A percentile compares a stretch with the other conserved stretches of the same genome.
phyloP scores from a whole-genome alignment of 35 echinoderm and acorn worm species.

The Ophiothrix spiculata region DNA sequence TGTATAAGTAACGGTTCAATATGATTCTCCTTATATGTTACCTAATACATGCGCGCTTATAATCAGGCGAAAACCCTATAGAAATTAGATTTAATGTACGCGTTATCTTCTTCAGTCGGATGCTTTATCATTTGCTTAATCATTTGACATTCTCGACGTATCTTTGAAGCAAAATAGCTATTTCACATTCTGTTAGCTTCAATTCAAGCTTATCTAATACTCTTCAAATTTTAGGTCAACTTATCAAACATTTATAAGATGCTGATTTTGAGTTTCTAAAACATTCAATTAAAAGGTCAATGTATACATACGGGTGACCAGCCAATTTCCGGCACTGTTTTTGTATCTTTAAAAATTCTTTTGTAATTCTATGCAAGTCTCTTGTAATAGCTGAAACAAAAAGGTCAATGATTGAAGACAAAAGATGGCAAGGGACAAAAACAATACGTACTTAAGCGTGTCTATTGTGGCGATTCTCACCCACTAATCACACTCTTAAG shows the following conservation, averaged over 20 bases:
- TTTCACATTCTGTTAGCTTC: not conserved
- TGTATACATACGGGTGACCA: not conserved
- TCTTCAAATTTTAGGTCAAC: not conserved
- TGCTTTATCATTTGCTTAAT: not conserved
- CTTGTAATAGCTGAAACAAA: constrained; percentile 9
- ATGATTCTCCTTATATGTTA: not conserved
- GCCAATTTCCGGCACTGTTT: not conserved
- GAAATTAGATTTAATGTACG: constrained; percentile 5
- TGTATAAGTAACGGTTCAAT: not conserved
- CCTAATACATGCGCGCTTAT: not conserved
- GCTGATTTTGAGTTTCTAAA: not conserved
- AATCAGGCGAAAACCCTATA: not conserved
- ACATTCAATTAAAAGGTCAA: not conserved
- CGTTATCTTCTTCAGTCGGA: not conserved
- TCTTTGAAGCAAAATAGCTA: not conserved
- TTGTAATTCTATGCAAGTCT: constrained; percentile 10
- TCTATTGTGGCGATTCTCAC: not conserved
- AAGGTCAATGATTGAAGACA: not conserved
- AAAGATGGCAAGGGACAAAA: not conserved
- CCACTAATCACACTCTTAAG: not conserved
- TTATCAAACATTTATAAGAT: not conserved
- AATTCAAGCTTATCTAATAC: not conserved
- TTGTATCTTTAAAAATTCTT: constrained; percentile 9
- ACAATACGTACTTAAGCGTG: constrained; percentile 9
- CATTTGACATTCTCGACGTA: not conserved